These are phyloP conservation scores for Esox masquinongy DNA, from an alignment of 2,797 vertebrate species.

Conservation along the genomic window DNA sequence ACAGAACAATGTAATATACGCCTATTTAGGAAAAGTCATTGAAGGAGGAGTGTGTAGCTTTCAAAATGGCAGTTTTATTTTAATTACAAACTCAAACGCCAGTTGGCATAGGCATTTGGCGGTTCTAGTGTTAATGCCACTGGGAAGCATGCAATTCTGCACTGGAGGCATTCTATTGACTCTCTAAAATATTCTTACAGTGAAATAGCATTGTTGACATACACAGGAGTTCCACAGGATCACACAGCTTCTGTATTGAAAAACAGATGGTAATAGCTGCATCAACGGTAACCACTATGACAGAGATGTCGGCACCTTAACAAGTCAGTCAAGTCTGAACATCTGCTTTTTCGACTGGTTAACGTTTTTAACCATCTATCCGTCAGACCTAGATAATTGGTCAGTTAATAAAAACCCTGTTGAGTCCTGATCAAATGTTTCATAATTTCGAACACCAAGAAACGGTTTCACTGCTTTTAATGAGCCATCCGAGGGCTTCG, in stretches of 20 bases:
- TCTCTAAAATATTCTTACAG: constrained; percentile 39
- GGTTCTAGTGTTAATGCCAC: constrained; percentile 10
- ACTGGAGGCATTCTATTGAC: constrained; percentile 49
- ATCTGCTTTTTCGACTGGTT: background rate
- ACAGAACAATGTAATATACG: too few species aligned
- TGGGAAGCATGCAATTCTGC: constrained; percentile 39
- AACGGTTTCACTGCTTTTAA: background rate
- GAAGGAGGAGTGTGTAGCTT: too few species aligned
- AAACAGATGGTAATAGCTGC: background rate
- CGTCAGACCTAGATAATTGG: background rate
- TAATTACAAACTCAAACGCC: too few species aligned
- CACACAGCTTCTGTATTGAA: background rate
- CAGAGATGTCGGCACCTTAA: background rate
- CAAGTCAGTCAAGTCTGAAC: background rate
- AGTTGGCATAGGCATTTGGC: too few species aligned
- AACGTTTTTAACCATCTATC: background rate
- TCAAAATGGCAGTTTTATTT: too few species aligned
- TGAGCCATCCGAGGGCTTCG: constrained; percentile 3
- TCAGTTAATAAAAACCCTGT: background rate
- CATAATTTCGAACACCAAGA: constrained; percentile 5
- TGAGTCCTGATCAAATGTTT: background rate
- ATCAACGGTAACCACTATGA: too few species aligned
- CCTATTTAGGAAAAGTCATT: too few species aligned
- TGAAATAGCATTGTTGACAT: background rate
- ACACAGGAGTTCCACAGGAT: background rate